phyloP scores from a whole-genome alignment of 1,140 invertebrate genomes.

The Alviniconcha marisindica region DNA sequence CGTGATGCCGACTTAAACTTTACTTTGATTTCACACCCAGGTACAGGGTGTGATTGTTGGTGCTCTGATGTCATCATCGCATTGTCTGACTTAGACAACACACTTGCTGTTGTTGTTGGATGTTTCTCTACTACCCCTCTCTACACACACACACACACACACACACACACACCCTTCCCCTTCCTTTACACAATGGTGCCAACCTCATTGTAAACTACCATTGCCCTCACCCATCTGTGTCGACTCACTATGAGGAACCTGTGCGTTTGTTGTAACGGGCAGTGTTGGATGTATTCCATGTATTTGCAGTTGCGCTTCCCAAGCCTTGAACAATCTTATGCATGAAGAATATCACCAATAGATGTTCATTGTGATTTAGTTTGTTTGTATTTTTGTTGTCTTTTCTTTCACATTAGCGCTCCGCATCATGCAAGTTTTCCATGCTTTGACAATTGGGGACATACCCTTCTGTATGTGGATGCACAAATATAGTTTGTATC shows the following conservation, averaged over 20 bases:
- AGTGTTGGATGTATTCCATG: neutral
- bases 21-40: neutral
- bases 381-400: neutral
- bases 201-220: neutral
- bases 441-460: neutral
- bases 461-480: neutral
- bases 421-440: neutral
- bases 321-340: conserved; percentile 22
- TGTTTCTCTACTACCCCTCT: no score
- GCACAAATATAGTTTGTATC: neutral
- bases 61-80: conserved; percentile 10
- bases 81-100: neutral
- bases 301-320: neutral
- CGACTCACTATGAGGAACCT: neutral
- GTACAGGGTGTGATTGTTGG: neutral
- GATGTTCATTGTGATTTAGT: neutral
- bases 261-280: neutral
- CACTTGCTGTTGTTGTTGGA: neutral
- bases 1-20: neutral
- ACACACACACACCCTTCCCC: no score
- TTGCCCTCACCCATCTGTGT: neutral
- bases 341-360: neutral
- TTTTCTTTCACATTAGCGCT: neutral
- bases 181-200: no score
- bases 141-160: no score